phyloP scores from a whole-genome alignment of 2,888 invertebrate genomes.

The Zeuzera pyrina region DNA sequence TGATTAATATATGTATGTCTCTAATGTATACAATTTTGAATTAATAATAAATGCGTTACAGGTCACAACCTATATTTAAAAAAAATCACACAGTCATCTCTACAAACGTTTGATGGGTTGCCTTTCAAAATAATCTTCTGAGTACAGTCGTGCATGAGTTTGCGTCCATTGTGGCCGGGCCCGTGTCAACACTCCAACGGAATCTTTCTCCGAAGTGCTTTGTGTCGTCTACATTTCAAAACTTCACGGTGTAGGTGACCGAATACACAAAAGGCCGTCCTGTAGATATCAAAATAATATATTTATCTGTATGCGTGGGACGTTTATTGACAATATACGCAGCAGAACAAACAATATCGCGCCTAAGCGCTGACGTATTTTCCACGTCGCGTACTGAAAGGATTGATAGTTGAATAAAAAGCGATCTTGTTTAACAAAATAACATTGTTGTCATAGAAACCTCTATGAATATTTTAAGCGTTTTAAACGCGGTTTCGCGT shows the following conservation, averaged over 20 bases:
- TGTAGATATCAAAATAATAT: constrained; percentile 19
- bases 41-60: too few relatives aligned
- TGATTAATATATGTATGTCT: too few relatives aligned
- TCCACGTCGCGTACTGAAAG: constrained; percentile 20
- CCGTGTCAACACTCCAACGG: constrained; percentile 53
- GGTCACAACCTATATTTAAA: constrained; percentile 22
- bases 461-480: constrained; percentile 23
- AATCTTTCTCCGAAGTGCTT: constrained; percentile 54
- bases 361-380: constrained; percentile 1
- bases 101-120: constrained; percentile 37
- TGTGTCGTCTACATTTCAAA: constrained; percentile 50
- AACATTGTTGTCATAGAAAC: constrained; percentile 40
- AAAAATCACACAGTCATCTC: constrained; percentile 45
- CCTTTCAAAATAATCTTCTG: constrained; percentile 54
- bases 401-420: constrained; percentile 36
- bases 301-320: too few relatives aligned
- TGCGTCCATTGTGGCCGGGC: constrained; percentile 51
- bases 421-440: constrained; percentile 39
- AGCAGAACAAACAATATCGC: constrained; percentile 20
- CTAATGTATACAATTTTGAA: too few relatives aligned
- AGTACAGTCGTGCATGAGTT: constrained; percentile 39
- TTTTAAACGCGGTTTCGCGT: constrained; percentile 12
- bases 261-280: constrained; percentile 6
- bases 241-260: constrained; percentile 42
- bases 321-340: constrained; percentile 22